These are phyloP conservation scores for Cantharis nigra DNA, from an alignment of 2,888 invertebrate species.

Conservation along the genomic window DNA sequence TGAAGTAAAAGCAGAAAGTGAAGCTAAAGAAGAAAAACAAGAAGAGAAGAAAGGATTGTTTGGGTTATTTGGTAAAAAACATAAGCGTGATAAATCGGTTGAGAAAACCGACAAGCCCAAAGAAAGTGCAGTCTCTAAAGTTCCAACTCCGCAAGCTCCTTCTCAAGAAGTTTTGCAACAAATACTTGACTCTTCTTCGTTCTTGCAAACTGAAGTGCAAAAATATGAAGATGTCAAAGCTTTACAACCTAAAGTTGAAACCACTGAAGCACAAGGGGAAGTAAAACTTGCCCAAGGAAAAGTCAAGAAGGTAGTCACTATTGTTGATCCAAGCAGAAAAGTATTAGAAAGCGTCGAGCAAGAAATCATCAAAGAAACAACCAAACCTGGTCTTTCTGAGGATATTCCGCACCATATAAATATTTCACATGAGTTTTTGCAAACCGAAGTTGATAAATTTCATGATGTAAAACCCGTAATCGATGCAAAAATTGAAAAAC, in stretches of 20 bases:
- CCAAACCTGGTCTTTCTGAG: neutral
- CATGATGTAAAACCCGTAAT: constrained; percentile 30
- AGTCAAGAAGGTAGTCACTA: neutral
- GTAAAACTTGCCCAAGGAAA: neutral
- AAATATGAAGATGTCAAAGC: constrained; percentile 37
- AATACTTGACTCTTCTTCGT: constrained; percentile 34
- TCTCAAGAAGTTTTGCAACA: constrained; percentile 20
- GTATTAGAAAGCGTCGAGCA: neutral
- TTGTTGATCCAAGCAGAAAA: neutral
- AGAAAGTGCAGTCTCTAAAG: neutral
- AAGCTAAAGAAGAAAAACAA: constrained; percentile 16
- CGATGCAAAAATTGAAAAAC: neutral
- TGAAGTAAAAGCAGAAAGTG: neutral
- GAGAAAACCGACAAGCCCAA: neutral
- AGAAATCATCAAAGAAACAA: neutral
- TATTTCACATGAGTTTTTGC: constrained; percentile 33
- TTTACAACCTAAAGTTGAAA: neutral
- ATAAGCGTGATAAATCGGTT: constrained; percentile 25
- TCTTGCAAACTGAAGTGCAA: constrained; percentile 36
- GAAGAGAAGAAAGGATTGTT: constrained; percentile 34
- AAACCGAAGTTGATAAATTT: constrained; percentile 32
- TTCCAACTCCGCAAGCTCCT: neutral
- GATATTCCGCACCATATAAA: constrained; percentile 19
- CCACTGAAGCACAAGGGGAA: neutral
- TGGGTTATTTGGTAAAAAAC: constrained; percentile 36